Percentiles rank a stretch among this genome's conserved stretches.
phyloP scores from a whole-genome alignment of 2,888 invertebrate species.

The Lamellibrachia satsuma region DNA sequence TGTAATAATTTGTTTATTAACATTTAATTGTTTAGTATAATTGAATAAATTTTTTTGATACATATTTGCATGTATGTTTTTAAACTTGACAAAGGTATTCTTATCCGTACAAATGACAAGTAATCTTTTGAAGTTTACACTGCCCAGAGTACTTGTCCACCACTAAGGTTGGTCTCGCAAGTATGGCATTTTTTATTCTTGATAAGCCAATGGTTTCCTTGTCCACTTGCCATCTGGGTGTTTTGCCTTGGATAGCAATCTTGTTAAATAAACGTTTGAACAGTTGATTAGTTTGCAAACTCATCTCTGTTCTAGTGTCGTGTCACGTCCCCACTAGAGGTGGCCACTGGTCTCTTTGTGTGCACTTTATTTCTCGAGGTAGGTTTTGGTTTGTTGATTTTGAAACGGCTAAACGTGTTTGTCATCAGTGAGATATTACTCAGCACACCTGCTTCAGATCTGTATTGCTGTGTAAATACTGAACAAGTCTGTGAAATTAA shows the following conservation, averaged over 20 bases:
- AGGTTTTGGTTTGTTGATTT: background rate
- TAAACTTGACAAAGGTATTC: no score
- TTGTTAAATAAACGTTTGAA: background rate
- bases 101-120: no score
- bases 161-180: no score
- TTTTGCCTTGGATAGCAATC: background rate
- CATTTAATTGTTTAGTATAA: no score
- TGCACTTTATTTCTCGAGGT: constrained; percentile 78
- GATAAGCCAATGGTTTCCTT: background rate
- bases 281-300: background rate
- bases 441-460: background rate
- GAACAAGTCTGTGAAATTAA: background rate
- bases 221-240: background rate
- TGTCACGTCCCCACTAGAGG: constrained; percentile 73
- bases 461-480: background rate
- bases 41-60: no score
- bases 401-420: background rate
- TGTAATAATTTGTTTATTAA: no score
- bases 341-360: constrained; percentile 82
- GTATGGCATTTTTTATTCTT: background rate
- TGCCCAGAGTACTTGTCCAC: no score
- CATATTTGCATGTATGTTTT: no score
- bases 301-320: constrained; percentile 68
- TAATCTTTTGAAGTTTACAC: no score
- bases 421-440: background rate